Percentiles rank a stretch among this genome's conserved stretches.
Conservation (phyloP, 2,797 vertebrate genomes). For the Gymnoscopelus braueri region DNA sequence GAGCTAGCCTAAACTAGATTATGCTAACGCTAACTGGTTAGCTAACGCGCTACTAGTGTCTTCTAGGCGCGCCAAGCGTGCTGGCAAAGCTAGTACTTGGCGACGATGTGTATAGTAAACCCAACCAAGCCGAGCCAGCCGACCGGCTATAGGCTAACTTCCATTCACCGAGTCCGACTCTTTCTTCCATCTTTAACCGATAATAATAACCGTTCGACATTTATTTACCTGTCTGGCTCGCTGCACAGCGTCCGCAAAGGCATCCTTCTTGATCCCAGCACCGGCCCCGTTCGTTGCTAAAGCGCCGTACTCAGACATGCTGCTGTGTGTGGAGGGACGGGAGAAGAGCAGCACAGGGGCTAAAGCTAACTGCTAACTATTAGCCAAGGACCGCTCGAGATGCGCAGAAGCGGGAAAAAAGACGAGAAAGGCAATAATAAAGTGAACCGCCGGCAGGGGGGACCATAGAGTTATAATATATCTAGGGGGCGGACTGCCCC, state of each 20-base stretch:
- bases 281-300: conserved; percentile 85
- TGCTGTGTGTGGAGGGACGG: conserved; percentile 47
- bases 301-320: conserved; percentile 89
- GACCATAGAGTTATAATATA: no score
- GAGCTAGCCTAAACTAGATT: conserved; percentile 25
- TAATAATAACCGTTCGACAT: not conserved
- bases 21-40: conserved; percentile 17
- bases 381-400: conserved; percentile 75
- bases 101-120: not conserved
- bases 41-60: conserved; percentile 29
- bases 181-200: no score
- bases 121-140: conserved; percentile 47
- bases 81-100: conserved; percentile 8
- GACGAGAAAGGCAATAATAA: conserved; percentile 60
- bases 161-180: no score
- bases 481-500: no score
- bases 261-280: conserved; percentile 91
- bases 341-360: conserved; percentile 41
- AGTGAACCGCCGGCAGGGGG: conserved; percentile 1
- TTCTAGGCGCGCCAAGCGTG: conserved; percentile 50
- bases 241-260: conserved; percentile 93
- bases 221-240: conserved; percentile 90
- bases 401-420: conserved; percentile 83
- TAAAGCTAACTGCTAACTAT: conserved; percentile 27
- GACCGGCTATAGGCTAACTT: conserved; percentile 9